Percentiles rank a stretch among this genome's conserved stretches.
These are phyloP conservation scores for Agrochola lychnidis DNA, from an alignment of 2,888 invertebrate species.

Conservation along the genomic window DNA sequence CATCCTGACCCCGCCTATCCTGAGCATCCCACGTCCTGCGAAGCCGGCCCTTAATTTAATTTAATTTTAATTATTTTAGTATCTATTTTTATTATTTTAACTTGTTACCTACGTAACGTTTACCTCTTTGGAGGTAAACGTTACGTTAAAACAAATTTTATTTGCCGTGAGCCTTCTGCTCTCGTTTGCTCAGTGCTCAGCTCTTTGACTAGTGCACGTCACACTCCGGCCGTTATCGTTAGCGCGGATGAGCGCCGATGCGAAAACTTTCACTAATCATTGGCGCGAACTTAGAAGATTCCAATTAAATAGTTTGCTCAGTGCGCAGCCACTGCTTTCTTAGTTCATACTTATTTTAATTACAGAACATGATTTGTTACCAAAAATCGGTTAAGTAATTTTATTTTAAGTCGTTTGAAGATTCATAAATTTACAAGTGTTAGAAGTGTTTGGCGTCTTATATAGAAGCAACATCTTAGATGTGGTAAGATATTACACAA, in stretches of 20 bases:
- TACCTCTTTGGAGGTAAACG: too few species aligned
- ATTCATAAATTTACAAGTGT: neutral
- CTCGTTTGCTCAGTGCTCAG: neutral
- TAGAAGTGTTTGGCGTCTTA: neutral
- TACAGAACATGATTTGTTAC: neutral
- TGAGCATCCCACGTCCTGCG: too few species aligned
- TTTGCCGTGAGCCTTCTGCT: neutral
- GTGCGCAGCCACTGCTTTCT: slow-evolving; percentile 1
- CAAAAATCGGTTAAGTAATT: neutral
- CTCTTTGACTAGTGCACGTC: neutral
- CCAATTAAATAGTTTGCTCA: slow-evolving; percentile 16
- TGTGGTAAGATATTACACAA: neutral
- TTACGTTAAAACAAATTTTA: neutral
- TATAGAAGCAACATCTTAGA: neutral
- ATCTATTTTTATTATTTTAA: too few species aligned
- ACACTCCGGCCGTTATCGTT: slow-evolving; percentile 8
- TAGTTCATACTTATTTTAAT: slow-evolving; percentile 7
- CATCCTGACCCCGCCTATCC: too few species aligned
- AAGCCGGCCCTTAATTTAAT: too few species aligned
- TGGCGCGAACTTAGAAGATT: slow-evolving; percentile 9
- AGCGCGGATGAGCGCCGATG: slow-evolving; percentile 15
- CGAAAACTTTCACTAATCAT: slow-evolving; percentile 32
- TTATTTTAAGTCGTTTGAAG: neutral
- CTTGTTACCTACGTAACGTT: too few species aligned
- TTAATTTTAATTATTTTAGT: too few species aligned